Base-by-base conservation (phyloP, 2,797 vertebrate genomes). In the Oryzias sinensis region DNA sequence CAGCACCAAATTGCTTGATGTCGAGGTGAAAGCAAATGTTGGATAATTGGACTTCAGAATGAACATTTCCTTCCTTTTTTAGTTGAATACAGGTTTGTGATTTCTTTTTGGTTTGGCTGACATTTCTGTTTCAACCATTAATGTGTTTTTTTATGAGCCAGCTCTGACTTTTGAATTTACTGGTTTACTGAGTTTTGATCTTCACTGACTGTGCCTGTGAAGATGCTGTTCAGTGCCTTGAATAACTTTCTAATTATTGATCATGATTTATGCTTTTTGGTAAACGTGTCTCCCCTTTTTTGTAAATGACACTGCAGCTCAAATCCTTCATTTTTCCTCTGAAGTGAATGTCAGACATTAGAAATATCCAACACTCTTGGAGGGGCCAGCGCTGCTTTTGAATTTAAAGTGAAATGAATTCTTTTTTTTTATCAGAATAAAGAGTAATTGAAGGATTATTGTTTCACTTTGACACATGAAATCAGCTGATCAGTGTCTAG, bases 181-280 rank as follows among this genome's bases (percentile, higher is more conserved):
- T 47, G n/a, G 56, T 61, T 73, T 24, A 41, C 13, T 24, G 29
- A 16, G 54, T 24, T 44, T 48, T 53, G 46, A 43, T 50, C 55
- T 49, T 60, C 33, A 16, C 41, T 29, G 27, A 49, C 42, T 54
- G 4, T 41, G 44, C 8, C 42, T 51, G 46, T 63, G 62, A 63
- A 46, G 20, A 50, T 60, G 60, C 45, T 61, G 62, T 75, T 77
- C 76, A 77, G 81, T 83, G 78, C 80, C 82, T 85, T 80, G 60
- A 18, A 62, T 70, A 67, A 49, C 5, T 62, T 79, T 40, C 56
- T 13, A 5, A 40, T 22, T 44, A 45, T 43, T 55, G 53, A 29
- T 17, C 24, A 27, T 5, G 2, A 54, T 59, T 49, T 20, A 15
- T 49, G 6, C 6, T 52, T 56, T 50, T 68, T 16, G 43, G 29